Evolutionary conservation across 2,888 invertebrate genomes (phyloP), one percentile per base, ranked within the genome.

Genomic region (Spisula solida): DNA sequence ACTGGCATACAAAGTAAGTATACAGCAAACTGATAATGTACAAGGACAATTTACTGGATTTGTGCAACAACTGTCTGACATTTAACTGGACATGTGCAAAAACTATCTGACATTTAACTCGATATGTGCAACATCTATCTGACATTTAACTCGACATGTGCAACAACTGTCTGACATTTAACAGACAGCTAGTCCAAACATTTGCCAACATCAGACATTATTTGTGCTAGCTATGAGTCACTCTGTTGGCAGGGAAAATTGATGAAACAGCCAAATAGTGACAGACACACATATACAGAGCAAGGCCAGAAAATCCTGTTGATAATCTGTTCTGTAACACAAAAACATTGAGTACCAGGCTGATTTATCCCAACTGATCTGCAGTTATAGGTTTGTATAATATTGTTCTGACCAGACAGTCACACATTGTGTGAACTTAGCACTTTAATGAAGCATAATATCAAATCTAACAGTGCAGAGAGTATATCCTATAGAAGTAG

Each of bases 111-210:
- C 70, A 70, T 70, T 70, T 70, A 70, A 70, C 70, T n/a, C n/a
- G 14, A 31, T 75, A 16, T 31, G 16, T 18, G 31, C 2, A 16
- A 16, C 16, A 75, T 34, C n/a, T n/a, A n/a, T n/a, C n/a, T n/a
- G n/a, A n/a, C n/a, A n/a, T n/a, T 75, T 75, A 75, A 75, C 75
- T 34, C 34, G 34, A 34, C 75, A 75, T 75, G 34, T 34, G 34
- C 75, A 75, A 75, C 75, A 75, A 14, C 31, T 34, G 31, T 75
- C 75, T 75, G 75, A 75, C 75, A 75, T 75, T 75, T 75, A 75
- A 75, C 75, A 75, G 75, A 75, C 75, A 75, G 31, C 29, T 75
- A 31, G 75, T 18, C 75, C 75, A 75, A 75, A 75, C 75, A 75
- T 75, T 75, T 34, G 75, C 75, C 75, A 75, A 75, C 75, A 75